Conservation (phyloP, 2,797 vertebrate genomes). For the Gymnocypris eckloni region DNA sequence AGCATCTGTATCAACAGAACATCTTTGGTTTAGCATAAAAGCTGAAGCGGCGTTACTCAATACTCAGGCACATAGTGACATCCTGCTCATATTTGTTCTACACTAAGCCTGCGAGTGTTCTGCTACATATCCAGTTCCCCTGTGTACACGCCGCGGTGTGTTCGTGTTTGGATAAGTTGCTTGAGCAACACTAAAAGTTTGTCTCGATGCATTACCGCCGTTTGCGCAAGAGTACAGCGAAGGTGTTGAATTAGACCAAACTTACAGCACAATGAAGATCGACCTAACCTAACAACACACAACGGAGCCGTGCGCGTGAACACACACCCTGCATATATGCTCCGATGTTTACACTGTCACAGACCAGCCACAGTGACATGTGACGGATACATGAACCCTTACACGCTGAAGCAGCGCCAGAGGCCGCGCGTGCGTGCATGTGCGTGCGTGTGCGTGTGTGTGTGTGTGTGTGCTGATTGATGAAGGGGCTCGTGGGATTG, state of each 20-base stretch:
- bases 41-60: slow-evolving; percentile 20
- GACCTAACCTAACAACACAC: slow-evolving; percentile 32
- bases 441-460: background rate
- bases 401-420: background rate
- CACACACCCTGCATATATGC: slow-evolving; percentile 19
- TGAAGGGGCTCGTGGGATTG: slow-evolving; percentile 38
- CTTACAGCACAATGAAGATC: slow-evolving; percentile 26
- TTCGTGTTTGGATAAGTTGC: slow-evolving; percentile 35
- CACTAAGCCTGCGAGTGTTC: slow-evolving; percentile 33
- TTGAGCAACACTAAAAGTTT: background rate
- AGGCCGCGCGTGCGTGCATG: background rate
- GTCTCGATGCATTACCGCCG: background rate
- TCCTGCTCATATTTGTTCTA: slow-evolving; percentile 50
- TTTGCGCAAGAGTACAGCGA: slow-evolving; percentile 8
- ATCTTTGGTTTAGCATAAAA: slow-evolving; percentile 57
- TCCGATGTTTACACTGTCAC: background rate
- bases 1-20: slow-evolving; percentile 54
- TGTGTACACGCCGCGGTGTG: background rate
- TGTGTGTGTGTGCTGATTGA: slow-evolving; percentile 35
- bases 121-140: slow-evolving; percentile 11
- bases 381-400: slow-evolving; percentile 1
- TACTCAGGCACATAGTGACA: slow-evolving; percentile 51
- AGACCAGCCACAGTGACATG: background rate
- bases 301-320: slow-evolving; percentile 47
- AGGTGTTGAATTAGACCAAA: slow-evolving; percentile 3